phyloP scores from a whole-genome alignment of 2,888 invertebrate species.

The Mesoligia furuncula region DNA sequence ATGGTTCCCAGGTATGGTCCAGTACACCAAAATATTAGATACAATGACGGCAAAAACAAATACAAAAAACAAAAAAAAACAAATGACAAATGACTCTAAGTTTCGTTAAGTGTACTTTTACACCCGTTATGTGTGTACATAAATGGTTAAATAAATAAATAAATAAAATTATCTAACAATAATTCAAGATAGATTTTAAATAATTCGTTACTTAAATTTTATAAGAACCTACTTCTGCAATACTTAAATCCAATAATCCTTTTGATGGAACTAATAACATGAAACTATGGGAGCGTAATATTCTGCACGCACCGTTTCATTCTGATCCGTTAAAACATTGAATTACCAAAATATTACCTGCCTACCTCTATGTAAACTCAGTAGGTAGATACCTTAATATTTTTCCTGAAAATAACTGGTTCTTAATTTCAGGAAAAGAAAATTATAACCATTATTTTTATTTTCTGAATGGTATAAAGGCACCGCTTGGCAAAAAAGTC shows the following conservation, averaged over 20 bases:
- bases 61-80: no score
- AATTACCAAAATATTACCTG: slow-evolving; percentile 14
- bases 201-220: slow-evolving; percentile 7
- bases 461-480: no score
- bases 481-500: no score
- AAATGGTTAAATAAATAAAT: not conserved
- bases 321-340: slow-evolving; percentile 35
- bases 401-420: no score
- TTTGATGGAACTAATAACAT: slow-evolving; percentile 39
- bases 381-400: no score
- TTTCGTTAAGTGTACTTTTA: no score
- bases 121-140: no score
- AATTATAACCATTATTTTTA: no score
- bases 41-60: no score
- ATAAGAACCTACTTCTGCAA: slow-evolving; percentile 10
- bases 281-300: slow-evolving; percentile 36
- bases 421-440: no score
- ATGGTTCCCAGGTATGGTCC: not conserved
- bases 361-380: not conserved
- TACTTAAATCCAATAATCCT: slow-evolving; percentile 52
- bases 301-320: slow-evolving; percentile 25
- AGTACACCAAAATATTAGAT: not conserved
- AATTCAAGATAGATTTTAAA: not conserved
- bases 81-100: no score
- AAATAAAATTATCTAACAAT: not conserved